phyloP scores from a whole-genome alignment of 1,140 invertebrate species.

The Caenorhabditis briggsae region DNA sequence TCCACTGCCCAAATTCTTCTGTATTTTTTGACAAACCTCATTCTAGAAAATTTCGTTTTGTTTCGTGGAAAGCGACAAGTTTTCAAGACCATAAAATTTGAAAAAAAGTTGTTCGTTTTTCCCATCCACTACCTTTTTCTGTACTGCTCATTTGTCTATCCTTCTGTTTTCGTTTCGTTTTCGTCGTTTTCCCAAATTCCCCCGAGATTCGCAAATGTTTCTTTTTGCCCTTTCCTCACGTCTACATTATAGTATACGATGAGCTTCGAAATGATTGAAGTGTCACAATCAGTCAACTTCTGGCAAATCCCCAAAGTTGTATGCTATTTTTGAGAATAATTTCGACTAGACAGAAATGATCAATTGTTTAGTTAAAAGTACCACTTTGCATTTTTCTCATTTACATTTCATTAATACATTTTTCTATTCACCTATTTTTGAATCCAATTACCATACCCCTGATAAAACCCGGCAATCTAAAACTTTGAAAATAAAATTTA shows the following conservation, averaged over 20 bases:
- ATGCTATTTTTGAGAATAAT: too few relatives aligned
- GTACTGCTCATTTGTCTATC: constrained; percentile 19
- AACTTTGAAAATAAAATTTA: too few relatives aligned
- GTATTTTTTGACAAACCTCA: not conserved
- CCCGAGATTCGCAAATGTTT: constrained; percentile 17
- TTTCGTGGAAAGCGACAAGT: not conserved
- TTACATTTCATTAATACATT: too few relatives aligned
- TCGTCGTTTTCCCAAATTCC: constrained; percentile 10
- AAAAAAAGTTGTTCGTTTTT: not conserved
- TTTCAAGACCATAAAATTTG: not conserved
- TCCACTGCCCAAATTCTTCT: not conserved
- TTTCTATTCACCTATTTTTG: too few relatives aligned
- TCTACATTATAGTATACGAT: constrained; percentile 33
- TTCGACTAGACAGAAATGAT: too few relatives aligned
- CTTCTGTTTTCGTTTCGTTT: not conserved
- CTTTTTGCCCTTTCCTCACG: constrained; percentile 12
- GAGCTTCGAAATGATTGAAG: not conserved
- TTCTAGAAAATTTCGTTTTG: not conserved
- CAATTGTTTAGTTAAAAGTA: too few relatives aligned
- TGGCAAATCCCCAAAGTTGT: not conserved
- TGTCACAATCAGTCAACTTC: not conserved
- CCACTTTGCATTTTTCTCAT: too few relatives aligned
- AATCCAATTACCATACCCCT: too few relatives aligned
- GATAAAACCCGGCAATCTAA: too few relatives aligned
- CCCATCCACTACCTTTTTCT: not conserved